phyloP scores from a whole-genome alignment of 2,113 vertebrate genomes.

The Alaudala cheleensis region DNA sequence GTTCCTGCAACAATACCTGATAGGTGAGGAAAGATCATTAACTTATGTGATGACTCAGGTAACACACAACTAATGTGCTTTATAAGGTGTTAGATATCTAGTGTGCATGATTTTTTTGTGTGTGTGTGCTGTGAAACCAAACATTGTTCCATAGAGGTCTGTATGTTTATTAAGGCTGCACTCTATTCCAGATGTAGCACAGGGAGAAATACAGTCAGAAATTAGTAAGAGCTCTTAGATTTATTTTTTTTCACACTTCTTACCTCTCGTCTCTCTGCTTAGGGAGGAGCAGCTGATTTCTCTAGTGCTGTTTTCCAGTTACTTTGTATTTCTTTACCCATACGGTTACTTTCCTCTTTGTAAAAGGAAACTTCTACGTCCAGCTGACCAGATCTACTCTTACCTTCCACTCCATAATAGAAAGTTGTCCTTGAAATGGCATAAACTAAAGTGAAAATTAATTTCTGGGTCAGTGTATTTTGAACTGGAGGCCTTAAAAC shows the following conservation, averaged over 20 bases:
- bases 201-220: neutral
- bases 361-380: neutral
- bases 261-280: neutral
- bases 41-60: neutral
- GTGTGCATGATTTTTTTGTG: neutral
- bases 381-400: neutral
- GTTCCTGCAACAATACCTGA: neutral
- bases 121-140: neutral
- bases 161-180: neutral
- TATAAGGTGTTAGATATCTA: neutral
- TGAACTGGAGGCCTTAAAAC: neutral
- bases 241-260: neutral
- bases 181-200: neutral
- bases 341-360: neutral
- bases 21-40: neutral
- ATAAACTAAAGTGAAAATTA: neutral
- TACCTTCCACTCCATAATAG: neutral
- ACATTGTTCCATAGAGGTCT: neutral
- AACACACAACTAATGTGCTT: neutral
- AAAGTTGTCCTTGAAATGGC: neutral
- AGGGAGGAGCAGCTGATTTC: neutral
- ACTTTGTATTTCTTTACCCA: neutral
- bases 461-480: neutral
- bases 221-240: neutral
- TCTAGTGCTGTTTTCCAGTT: neutral